These are phyloP conservation scores for Macrobrachium rosenbergii DNA, from an alignment of 1,140 invertebrate genomes.

Conservation along the genomic window DNA sequence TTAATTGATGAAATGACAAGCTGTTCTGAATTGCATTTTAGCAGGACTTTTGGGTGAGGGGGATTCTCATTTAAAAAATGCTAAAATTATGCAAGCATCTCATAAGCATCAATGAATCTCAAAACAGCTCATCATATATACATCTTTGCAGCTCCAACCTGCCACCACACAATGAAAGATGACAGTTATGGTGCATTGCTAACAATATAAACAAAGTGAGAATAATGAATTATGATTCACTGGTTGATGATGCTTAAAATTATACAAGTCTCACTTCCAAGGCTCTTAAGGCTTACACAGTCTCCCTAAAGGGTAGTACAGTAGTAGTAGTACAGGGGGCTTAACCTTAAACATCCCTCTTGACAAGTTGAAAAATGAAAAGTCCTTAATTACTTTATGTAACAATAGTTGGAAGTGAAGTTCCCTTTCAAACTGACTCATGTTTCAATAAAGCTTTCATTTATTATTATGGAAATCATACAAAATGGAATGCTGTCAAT, in stretches of 20 bases:
- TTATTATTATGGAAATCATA: too few relatives aligned
- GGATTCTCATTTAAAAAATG: conserved; percentile 1
- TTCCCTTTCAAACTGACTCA: too few relatives aligned
- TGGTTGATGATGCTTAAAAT: neutral
- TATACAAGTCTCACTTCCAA: too few relatives aligned
- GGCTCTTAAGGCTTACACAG: too few relatives aligned
- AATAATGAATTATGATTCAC: neutral
- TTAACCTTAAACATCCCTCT: too few relatives aligned
- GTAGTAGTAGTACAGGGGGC: too few relatives aligned
- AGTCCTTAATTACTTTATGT: too few relatives aligned
- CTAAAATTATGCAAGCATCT: conserved; percentile 14
- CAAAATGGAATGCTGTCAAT: too few relatives aligned
- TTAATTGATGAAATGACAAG: conserved; percentile 41
- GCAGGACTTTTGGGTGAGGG: conserved; percentile 17
- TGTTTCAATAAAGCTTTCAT: too few relatives aligned
- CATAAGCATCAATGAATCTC: conserved; percentile 11
- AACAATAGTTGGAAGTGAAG: too few relatives aligned
- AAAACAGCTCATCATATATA: conserved; percentile 51
- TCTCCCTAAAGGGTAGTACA: too few relatives aligned
- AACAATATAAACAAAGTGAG: conserved; percentile 37
- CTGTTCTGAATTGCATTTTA: conserved; percentile 35
- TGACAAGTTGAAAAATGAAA: too few relatives aligned
- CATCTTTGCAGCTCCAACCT: conserved; percentile 60
- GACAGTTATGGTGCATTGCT: conserved; percentile 48
- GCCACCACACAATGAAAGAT: conserved; percentile 61